Evolutionary conservation across 2,113 vertebrate species (phyloP).

Genomic region (Cynocephalus volans): DNA sequence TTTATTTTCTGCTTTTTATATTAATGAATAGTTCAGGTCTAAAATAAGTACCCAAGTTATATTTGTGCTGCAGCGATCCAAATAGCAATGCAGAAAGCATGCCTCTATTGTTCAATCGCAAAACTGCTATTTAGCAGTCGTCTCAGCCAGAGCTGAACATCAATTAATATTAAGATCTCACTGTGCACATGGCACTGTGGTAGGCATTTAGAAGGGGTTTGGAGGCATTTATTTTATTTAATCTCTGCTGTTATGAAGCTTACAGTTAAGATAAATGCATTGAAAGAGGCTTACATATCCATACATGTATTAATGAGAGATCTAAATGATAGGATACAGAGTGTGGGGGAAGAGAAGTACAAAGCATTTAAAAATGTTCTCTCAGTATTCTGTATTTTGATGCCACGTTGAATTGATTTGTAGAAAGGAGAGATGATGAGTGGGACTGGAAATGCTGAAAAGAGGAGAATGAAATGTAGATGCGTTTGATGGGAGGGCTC

Average conservation of each 20-base stretch:
- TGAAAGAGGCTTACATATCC: constrained; percentile 18
- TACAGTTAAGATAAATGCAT: constrained; percentile 60
- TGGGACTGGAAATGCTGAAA: constrained; percentile 52
- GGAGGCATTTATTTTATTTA: constrained; percentile 66
- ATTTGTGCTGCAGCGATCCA: constrained; percentile 33
- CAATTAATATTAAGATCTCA: constrained; percentile 60
- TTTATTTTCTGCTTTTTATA: constrained; percentile 50
- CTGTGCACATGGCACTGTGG: constrained; percentile 20
- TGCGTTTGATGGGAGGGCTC: constrained; percentile 19
- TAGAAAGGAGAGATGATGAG: constrained; percentile 50
- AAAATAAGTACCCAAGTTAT: constrained; percentile 36
- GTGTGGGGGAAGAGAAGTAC: constrained; percentile 45
- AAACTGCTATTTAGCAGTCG: constrained; percentile 47
- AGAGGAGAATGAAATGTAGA: constrained; percentile 25
- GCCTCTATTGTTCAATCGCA: constrained; percentile 25
- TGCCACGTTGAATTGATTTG: constrained; percentile 62
- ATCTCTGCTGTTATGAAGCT: constrained; percentile 57
- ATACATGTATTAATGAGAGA: constrained; percentile 54
- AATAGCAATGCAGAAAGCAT: neutral
- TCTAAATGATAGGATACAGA: constrained; percentile 63
- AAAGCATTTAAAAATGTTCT: constrained; percentile 45
- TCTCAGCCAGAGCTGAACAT: constrained; percentile 40
- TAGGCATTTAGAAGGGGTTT: constrained; percentile 54
- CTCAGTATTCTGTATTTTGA: constrained; percentile 35
- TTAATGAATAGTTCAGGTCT: constrained; percentile 43